Base-by-base conservation (phyloP, 2,888 invertebrate genomes). In the Plebejus melissa region DNA sequence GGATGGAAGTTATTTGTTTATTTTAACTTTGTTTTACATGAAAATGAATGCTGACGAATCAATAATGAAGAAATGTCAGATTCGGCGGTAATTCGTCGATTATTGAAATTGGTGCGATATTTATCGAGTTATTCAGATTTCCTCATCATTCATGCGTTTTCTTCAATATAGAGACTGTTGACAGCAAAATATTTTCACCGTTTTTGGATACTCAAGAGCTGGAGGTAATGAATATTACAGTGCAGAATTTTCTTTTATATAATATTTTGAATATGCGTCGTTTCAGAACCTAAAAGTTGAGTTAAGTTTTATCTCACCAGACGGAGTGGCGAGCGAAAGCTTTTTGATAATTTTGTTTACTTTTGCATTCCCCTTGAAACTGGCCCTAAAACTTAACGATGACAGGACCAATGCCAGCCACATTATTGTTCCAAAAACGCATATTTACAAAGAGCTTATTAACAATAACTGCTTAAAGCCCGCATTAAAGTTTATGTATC, bases 401-500 rank as follows among this genome's bases (percentile, higher is more conserved):
- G 36, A 65, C 65, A 32, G 65, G 28, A 60, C 60, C 60, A 4
- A 60, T 60, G 11, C 4, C 60, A 60, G 60, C 32, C 32, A 16
- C 13, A 65, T 65, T 16, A 65, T 65, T 32, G 32, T 65, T 65
- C 32, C 32, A 65, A 65, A 65, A 65, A 65, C 32, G 65, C 32
- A 65, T 65, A 65, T 65, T 65, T 65, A 65, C 22, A 65, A 32
- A 50, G 72, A 54, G 72, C 72, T 72, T 72, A 72, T 54, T 72
- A 72, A 16, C 72, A 72, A 72, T 54, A 72, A 54, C 72, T 13
- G 50, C 50, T 72, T 16, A 72, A 72, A 54, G 72, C 72, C 16
- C 50, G 54, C 72, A 72, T 72, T 72, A 72, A 72, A 72, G 72
- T 72, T 54, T 54, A 72, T 50, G 54, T 72, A 72, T 50, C 28